Base-by-base conservation (phyloP, 2,888 invertebrate genomes). In the Lomographa bimaculata region DNA sequence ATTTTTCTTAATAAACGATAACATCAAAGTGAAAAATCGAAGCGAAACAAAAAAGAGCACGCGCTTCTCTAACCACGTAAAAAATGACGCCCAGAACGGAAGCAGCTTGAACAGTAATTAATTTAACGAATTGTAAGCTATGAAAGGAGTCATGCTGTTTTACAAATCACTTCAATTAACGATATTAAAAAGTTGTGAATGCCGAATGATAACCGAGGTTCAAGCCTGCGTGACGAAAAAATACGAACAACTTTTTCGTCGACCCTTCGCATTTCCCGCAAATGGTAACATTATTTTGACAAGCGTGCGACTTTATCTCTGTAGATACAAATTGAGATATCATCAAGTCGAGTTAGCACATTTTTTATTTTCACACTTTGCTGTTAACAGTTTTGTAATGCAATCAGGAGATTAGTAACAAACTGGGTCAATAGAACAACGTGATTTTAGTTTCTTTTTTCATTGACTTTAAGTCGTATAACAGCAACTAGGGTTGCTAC, bases 101-200 rank as follows among this genome's bases (percentile, higher is more conserved):
- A 87, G 89, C 85, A 72, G 72, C 70, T 78, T 68, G 71, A 82
- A 85, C 36, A 74, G 66, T 85, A 87, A 87, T 87, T 89, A 87
- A 89, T 87, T 89, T 85, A 82, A 81, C 76, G 81, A 84, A 86
- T 84, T 78, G 86, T 86, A 81, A 81, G 87, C 86, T 85, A 82
- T 78, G 89, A 89, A 89, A 87, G 86, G 83, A 85, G 82, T 85
- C 87, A 76, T 80, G 89, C 89, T 89, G 89, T 86, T 87, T 86
- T 85, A 89, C 89, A 89, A 89, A 89, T 89, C 86, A 85, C 85
- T 86, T 83, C 87, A 89, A 87, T 89, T 87, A 89, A 85, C 83
- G 71, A 84, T 85, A 87, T 89, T 85, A 87, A 89, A 87, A 87
- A 86, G 79, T 79, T 74, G 62, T 60, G 71, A 71, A 77, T 79